Evolutionary conservation across 2,888 invertebrate genomes (phyloP), one percentile per base, ranked within the genome.

Genomic region (Antheraea assamensis): DNA sequence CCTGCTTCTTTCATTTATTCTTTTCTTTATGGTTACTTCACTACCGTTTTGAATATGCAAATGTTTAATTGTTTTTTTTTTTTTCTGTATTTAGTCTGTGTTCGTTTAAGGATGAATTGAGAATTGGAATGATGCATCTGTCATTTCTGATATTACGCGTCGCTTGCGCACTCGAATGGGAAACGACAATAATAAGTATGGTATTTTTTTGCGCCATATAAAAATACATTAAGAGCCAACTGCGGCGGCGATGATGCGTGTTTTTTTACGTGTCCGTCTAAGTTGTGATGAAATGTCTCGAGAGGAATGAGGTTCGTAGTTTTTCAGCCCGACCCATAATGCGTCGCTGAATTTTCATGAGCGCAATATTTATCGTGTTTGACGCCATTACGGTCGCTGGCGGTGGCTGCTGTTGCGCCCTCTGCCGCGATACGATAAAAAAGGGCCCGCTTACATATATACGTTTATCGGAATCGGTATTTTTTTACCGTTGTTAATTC

Each of bases 401-500:
- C 70, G 42, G 73, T 55, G 80, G 86, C 76, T 80, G 80, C 82
- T 81, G 82, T 55, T 83, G 88, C 85, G 86, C 89, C 87, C 88
- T 90, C 88, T 88, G 88, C 88, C 90, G 86, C 88, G 88, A 85
- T 85, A 85, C 86, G 85, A 93, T 93, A 93, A 93, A 93, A 86
- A 81, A 81, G 84, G 85, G 86, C 83, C 89, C 86, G 86, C 91
- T 24, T 52, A 73, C 70, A 55, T 70, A 27, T 47, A 35, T 55
- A 70, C 47, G 58, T 93, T 91, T 91, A 92, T 93, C 90, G 89
- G 89, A 91, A 83, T 87, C 87, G 85, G 87, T 86, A 83, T 89
- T 92, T 94, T 64, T 93, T 92, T 89, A 86, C 84, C 84, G 89
- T 86, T 88, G 90, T 92, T 94, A 94, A 94, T 94, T 94, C 93